Conservation (phyloP, 2,113 vertebrate genomes). For the Odontophorus gujanensis region DNA sequence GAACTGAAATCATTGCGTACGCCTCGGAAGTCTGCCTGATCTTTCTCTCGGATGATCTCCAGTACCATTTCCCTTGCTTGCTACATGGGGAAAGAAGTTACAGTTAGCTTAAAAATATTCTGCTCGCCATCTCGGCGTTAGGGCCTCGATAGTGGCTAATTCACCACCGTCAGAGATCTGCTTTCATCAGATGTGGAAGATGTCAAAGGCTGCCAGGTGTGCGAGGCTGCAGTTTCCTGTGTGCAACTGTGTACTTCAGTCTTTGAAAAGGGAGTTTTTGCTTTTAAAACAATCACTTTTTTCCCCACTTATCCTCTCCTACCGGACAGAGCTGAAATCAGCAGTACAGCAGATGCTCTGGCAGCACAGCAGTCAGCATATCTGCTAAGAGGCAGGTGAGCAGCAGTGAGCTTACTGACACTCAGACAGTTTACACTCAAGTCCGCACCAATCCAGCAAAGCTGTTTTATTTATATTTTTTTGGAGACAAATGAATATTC, state of each 20-base stretch:
- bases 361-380: background rate
- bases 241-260: background rate
- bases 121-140: constrained; percentile 12
- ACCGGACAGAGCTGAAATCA: background rate
- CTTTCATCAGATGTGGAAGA: background rate
- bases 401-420: background rate
- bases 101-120: constrained; percentile 36
- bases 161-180: background rate
- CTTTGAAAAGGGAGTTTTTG: background rate
- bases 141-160: background rate
- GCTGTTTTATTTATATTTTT: background rate
- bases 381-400: background rate
- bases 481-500: background rate
- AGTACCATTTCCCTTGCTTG: constrained; percentile 98
- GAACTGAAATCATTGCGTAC: constrained; percentile 90
- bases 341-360: background rate
- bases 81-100: constrained; percentile 78
- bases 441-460: background rate
- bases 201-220: background rate
- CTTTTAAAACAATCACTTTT: background rate
- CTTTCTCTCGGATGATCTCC: constrained; percentile 97
- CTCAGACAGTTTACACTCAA: background rate
- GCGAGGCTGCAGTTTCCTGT: background rate
- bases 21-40: constrained; percentile 92
- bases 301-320: background rate